Evolutionary conservation across 2,113 vertebrate species (phyloP).

Genomic region (Chaetops frenatus): DNA sequence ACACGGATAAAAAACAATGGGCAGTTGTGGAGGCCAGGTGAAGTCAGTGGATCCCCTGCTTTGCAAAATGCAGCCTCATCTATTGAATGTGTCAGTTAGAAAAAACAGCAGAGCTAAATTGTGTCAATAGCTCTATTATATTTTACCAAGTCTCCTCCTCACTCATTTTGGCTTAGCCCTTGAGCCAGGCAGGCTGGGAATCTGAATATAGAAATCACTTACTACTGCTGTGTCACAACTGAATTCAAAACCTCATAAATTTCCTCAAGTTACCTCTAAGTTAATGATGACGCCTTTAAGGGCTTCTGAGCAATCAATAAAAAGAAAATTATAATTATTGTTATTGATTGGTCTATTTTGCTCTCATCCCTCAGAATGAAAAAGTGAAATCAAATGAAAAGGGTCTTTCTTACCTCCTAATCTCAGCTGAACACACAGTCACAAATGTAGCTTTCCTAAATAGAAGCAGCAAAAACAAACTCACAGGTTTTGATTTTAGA

Average conservation of each 20-base stretch:
- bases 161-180: not conserved
- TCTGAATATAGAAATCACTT: slow-evolving; percentile 8
- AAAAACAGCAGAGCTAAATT: not conserved
- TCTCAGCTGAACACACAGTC: slow-evolving; percentile 57
- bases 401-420: slow-evolving; percentile 38
- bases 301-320: slow-evolving; percentile 42
- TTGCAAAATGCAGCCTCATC: not conserved
- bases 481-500: slow-evolving; percentile 46
- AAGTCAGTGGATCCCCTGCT: not conserved
- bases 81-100: not conserved
- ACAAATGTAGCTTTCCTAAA: slow-evolving; percentile 35
- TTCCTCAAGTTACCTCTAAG: slow-evolving; percentile 39
- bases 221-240: not conserved
- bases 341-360: slow-evolving; percentile 54
- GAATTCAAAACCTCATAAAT: slow-evolving; percentile 39
- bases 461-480: not conserved
- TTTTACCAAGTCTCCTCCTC: not conserved
- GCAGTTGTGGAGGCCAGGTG: not conserved
- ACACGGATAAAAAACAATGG: not conserved
- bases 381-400: slow-evolving; percentile 36
- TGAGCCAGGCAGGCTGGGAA: not conserved
- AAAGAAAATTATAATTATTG: slow-evolving; percentile 65
- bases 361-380: slow-evolving; percentile 43
- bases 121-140: not conserved
- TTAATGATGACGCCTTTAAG: slow-evolving; percentile 51